Conservation (phyloP, 2,797 vertebrate species). For the Lacerta agilis region DNA sequence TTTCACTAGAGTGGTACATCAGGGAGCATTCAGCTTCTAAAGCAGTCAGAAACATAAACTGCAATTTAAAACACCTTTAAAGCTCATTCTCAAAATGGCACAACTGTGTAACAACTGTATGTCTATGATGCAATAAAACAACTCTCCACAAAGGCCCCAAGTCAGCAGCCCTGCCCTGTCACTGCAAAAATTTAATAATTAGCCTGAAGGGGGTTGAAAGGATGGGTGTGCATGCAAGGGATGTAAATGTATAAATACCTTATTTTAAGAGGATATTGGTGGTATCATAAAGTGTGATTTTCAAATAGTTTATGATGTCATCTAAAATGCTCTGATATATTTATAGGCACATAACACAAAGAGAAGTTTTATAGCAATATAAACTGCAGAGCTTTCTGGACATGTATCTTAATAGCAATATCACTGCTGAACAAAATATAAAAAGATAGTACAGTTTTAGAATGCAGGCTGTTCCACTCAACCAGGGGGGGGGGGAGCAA, state of each 20-base stretch:
- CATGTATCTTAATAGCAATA: conserved; percentile 26
- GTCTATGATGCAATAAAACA: conserved; percentile 17
- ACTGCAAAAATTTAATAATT: conserved; percentile 31
- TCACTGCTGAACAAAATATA: conserved; percentile 25
- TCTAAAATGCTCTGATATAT: conserved; percentile 19
- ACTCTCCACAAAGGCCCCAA: conserved; percentile 5
- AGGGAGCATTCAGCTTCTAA: neutral
- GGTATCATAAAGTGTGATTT: conserved; percentile 6
- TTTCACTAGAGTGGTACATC: neutral
- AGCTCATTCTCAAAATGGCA: conserved; percentile 18
- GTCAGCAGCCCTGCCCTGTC: conserved; percentile 18
- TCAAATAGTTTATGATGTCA: conserved; percentile 38
- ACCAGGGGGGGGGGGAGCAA: conserved; percentile 21
- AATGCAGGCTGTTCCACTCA: neutral
- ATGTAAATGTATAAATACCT: neutral
- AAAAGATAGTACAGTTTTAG: conserved; percentile 27
- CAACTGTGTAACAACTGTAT: conserved; percentile 5
- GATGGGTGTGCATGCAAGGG: neutral
- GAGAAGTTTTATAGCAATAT: conserved; percentile 31
- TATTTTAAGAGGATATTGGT: conserved; percentile 32
- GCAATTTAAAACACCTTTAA: conserved; percentile 12
- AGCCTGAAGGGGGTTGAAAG: conserved; percentile 19
- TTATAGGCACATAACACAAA: conserved; percentile 43
- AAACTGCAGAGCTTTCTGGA: conserved; percentile 37
- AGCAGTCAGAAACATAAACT: conserved; percentile 19